Evolutionary conservation across 53 echinoderm and acorn worm genomes (phyloP), one percentile per base, ranked within the genome.

Genomic region (Antedon mediterranea): DNA sequence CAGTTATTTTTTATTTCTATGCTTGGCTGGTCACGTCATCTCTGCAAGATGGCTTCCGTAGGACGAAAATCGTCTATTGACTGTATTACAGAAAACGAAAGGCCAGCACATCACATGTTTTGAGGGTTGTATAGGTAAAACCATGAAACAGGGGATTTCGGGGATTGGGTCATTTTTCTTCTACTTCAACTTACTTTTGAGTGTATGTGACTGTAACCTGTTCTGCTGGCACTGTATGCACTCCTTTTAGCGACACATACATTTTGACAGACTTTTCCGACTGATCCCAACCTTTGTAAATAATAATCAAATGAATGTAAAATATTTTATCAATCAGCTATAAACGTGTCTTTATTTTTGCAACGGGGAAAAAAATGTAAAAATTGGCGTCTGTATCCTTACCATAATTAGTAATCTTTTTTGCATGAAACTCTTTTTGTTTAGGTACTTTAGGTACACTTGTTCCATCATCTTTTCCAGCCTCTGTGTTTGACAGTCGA

Each of bases 191-290:
- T 85, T 82, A 92, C 97, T 72, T 72, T 20, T 81, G 37, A 30
- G 75, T 85, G 37, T 74, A 88, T 72, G 87, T 84, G 26, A 89
- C 82, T 30, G 82, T 31, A 3, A 91, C 85, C 73, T 89, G 84
- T 71, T 77, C 87, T 28, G 75, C 78, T 11, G 89, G 89, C 6
- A 95, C 33, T n/a, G 86, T 78, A 20, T 85, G 83, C 0, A 89
- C 88, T 20, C 88, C 89, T 30, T 81, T 81, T 11, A 95, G 34
- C 5, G 97, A 89, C 72, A 95, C 79, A 74, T 95, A 95, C 31
- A 95, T 33, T 78, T 95, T 95, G 0, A 89, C 89, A 89, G 91
- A 95, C 82, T 95, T 95, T 7, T 89, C 87, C 13, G 97, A 95
- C 82, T 95, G 97, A 73, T 95, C 97, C 91, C 91, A 95, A 20